phyloP scores from a whole-genome alignment of 1,140 invertebrate genomes.

The Tetramorium parvispinum region DNA sequence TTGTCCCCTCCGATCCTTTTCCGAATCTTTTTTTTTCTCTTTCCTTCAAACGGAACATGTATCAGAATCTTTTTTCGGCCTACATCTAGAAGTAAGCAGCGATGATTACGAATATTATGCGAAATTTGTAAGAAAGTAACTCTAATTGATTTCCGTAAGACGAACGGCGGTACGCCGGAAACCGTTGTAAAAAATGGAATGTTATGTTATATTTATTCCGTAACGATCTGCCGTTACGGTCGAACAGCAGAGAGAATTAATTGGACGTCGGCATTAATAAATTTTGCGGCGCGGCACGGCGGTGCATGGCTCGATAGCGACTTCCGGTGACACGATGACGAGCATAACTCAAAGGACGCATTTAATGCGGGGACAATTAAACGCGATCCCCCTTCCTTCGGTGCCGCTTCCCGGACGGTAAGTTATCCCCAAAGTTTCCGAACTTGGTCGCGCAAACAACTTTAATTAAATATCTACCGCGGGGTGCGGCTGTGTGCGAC shows the following conservation, averaged over 20 bases:
- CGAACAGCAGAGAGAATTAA: slow-evolving; percentile 28
- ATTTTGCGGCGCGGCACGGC: slow-evolving; percentile 48
- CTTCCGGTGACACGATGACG: slow-evolving; percentile 71
- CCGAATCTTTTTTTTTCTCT: background rate
- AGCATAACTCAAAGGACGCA: slow-evolving; percentile 75
- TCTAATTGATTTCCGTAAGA: background rate
- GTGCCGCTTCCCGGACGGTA: slow-evolving; percentile 63
- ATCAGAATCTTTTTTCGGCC: background rate
- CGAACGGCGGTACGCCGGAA: background rate
- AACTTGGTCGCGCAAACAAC: slow-evolving; percentile 82
- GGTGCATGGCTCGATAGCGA: slow-evolving; percentile 54
- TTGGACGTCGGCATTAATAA: slow-evolving; percentile 59
- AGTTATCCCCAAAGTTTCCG: slow-evolving; percentile 82
- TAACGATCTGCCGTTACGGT: slow-evolving; percentile 20
- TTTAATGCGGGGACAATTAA: slow-evolving; percentile 80
- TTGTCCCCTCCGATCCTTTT: background rate
- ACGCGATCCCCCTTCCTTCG: slow-evolving; percentile 69
- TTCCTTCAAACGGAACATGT: background rate
- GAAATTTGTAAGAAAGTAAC: background rate
- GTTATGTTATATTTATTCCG: slow-evolving; percentile 22
- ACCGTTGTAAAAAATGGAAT: slow-evolving; percentile 1
- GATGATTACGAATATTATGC: background rate
- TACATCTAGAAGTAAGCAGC: background rate
- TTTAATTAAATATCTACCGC: slow-evolving; percentile 84
- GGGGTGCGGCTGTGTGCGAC: background rate